Evolutionary conservation across 2,113 vertebrate genomes (phyloP), one percentile per base, ranked within the genome.

Genomic region (rat (Rattus norvegicus)): DNA sequence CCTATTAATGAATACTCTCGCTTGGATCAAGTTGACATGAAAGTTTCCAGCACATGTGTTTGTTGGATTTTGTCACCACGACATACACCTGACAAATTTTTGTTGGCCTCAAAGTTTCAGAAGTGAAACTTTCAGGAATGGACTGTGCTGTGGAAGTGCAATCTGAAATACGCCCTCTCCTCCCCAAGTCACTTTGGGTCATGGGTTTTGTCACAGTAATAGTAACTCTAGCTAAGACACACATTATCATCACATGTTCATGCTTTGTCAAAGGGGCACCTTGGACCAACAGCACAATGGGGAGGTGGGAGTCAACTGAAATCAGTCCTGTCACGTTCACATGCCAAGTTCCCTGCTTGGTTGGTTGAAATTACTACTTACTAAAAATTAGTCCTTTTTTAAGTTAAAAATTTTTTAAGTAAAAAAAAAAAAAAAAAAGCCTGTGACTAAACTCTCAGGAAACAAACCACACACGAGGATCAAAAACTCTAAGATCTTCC

Each of bases 221-320:
- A 26, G n/a, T 26, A 28, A 28, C 22, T 13, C n/a, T 43, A 63
- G 17, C 22, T 43, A 43, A 26, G 54, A 63, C 24, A 33, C 2
- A 3, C 39, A 47, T 3, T 17, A 22, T 24, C 1, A 30, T 30
- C 33, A 5, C 10, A 43, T 10, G 49, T 43, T 33, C 61, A 26
- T 24, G n/a, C 79, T 36, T 49, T 72, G 56, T 19, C n/a, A 43
- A 83, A 28, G 43, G 2, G 28, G 20, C 28, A 47, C 4, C 65
- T 43, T 0, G 8, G 30, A 3, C 33, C 36, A 28, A 2, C 4
- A 11, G 7, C 0, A 8, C 72, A 61, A 56, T 33, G 39, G 17
- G 6, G 43, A 63, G 7, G 28, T 5, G 33, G 47, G 12, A 36
- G 36, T 52, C 63, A 52, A 5, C 16, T 72, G 54, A 67, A 95